Evolutionary conservation across 2,113 vertebrate genomes (phyloP), one percentile per base, ranked within the genome.

Genomic region (Globicephala melas): DNA sequence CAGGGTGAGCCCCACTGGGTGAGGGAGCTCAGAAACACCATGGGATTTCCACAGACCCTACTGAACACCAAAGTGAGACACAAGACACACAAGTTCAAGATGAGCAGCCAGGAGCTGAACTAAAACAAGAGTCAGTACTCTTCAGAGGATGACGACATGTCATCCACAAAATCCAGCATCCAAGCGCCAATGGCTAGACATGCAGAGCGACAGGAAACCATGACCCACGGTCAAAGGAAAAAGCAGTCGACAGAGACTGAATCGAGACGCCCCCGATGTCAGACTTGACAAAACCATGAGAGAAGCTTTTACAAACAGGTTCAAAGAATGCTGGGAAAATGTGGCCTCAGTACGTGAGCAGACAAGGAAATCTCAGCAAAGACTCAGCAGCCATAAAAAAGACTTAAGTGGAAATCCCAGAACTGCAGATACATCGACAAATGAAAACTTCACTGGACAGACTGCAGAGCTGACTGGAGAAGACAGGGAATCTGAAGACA

Each of bases 101-200:
- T 1, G 44, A 36, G 12, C 26, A 10, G 73, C 21, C 8, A 26
- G 76, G 3, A 7, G 63, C 44, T 3, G 12, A 50, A 28, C 28
- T 55, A 0, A 36, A 26, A 11, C n/a, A 11, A 21, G 11, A 25
- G 2, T 0, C 55, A 4, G 9, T 15, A 31, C 9, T 33, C 71
- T 25, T 5, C 85, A 65, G 11, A 47, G 36, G 7, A 13, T 31
- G 36, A 6, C 0, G 8, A 17, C 21, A 6, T 0, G 2, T 2
- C 20, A 3, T 0, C 3, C 84, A 8, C 31, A 9, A 17, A 0
- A 2, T 1, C 89, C 67, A 65, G 55, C 50, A 3, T 7, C 6
- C 20, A 2, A 41, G 31, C 14, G 1, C 11, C 53, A 33, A 13
- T 10, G 47, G 18, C 6, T 0, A 81, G 50, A 33, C 15, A 2